Evolutionary conservation across 2,113 vertebrate genomes (phyloP), one percentile per base, ranked within the genome.

Genomic region (Platycercus adscitus): DNA sequence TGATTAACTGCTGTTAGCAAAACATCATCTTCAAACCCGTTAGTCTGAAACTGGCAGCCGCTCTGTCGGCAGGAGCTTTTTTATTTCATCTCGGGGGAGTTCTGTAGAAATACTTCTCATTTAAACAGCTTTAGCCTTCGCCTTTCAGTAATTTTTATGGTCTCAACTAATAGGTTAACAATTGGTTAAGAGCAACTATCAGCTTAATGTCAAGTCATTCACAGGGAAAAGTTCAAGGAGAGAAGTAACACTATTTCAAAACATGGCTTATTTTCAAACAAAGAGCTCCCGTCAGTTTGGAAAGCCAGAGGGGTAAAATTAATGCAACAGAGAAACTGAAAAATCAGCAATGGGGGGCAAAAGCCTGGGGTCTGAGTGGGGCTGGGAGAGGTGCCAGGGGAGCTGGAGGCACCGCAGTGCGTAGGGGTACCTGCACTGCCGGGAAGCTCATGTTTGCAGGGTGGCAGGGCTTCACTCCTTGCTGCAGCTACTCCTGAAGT

Each of bases 1-100:
- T 98, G 97, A 98, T 98, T 96, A 98, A 97, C 95, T 97, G 94
- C 97, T 95, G 96, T 97, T 98, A 97, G 97, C 96, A 97, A 98
- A 98, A 97, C 96, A 97, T 86, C 89, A 81, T 97, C 95, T 93
- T 89, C 95, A 95, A 93, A 96, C 89, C 92, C 88, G 87, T 96
- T 97, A 97, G 81, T 93, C 95, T 98, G 92, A 97, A 97, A 92
- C 76, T 47, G 47, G 91, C 93, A 93, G 92, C 69, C 87, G 41
- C 88, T 92, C 89, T 95, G 69, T 95, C 50, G n/a, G 89, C 77
- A 86, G 91, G 87, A 78, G 77, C 73, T 69, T 88, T 92, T 92
- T 91, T 94, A 93, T 93, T 96, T 88, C 58, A 6, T 95, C 96
- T 95, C 93, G 1, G 41, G 95, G 96, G 86, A 96, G 75, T 92